Percentiles rank a stretch among this genome's conserved stretches.
Conservation (phyloP, 2,797 vertebrate genomes). For the Eurystomus glaucurus region DNA sequence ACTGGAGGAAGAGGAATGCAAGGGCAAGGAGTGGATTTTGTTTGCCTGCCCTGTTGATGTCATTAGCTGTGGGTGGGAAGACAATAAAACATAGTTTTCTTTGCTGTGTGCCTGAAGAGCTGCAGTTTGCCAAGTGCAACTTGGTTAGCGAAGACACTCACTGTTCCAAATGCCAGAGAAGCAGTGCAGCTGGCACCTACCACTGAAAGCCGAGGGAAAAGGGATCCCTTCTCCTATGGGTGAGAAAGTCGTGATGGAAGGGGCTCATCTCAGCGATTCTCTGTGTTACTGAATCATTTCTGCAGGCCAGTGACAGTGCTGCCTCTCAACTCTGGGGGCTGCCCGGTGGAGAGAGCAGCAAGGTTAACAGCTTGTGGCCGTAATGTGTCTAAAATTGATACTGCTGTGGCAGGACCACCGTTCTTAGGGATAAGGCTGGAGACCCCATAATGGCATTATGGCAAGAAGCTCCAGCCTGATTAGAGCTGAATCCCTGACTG, state of each 20-base stretch:
- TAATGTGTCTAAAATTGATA: background rate
- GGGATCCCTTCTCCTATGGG: rapidly evolving
- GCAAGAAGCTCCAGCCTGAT: background rate
- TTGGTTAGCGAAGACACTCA: background rate
- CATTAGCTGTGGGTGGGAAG: constrained; percentile 13
- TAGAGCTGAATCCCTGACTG: background rate
- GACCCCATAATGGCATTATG: background rate
- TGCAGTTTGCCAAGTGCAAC: constrained; percentile 28
- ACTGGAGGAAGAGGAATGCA: background rate
- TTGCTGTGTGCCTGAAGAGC: background rate
- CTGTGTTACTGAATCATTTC: rapidly evolving
- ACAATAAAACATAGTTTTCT: constrained; percentile 38
- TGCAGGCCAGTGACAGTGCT: background rate
- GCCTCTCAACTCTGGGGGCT: background rate
- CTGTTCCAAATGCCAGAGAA: background rate
- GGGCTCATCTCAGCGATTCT: background rate
- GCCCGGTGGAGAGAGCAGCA: background rate
- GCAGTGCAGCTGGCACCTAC: background rate
- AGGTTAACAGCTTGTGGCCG: background rate
- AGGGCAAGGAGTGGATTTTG: constrained; percentile 11
- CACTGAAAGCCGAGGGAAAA: background rate
- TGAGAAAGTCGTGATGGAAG: background rate
- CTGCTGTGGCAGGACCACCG: background rate
- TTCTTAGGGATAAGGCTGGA: background rate
- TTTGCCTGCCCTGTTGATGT: constrained; percentile 12